Percentiles rank a stretch among this genome's conserved stretches.
Evolutionary conservation across 2,113 vertebrate species (phyloP).

Genomic region (Dendropsophus ebraccatus): DNA sequence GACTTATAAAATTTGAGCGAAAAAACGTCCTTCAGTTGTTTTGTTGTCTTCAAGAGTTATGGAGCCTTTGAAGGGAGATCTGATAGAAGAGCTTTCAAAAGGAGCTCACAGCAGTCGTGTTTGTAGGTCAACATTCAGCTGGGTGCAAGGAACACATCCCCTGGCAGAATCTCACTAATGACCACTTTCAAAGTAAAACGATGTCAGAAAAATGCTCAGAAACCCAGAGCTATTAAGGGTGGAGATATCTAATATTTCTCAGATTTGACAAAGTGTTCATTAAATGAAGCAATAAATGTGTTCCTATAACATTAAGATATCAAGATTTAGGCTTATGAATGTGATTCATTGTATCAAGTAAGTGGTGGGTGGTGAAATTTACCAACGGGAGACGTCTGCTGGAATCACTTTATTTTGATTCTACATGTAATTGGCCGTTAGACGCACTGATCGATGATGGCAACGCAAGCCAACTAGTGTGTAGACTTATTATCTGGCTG

Average conservation of each 20-base stretch:
- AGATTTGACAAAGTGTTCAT: slow-evolving; percentile 27
- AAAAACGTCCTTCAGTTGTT: slow-evolving; percentile 40
- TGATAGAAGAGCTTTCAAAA: slow-evolving; percentile 36
- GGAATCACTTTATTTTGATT: background rate
- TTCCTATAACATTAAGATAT: background rate
- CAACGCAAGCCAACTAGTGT: no score
- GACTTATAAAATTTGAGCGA: background rate
- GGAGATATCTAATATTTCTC: slow-evolving; percentile 20
- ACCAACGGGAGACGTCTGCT: background rate
- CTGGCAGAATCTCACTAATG: slow-evolving; percentile 49
- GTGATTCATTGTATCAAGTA: background rate
- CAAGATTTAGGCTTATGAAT: background rate
- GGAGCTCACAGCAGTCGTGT: slow-evolving; percentile 27
- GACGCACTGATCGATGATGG: no score
- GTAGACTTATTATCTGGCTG: no score
- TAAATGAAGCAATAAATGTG: slow-evolving; percentile 3
- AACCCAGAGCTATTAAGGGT: slow-evolving; percentile 1
- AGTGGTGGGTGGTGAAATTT: background rate
- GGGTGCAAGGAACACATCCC: slow-evolving; percentile 25
- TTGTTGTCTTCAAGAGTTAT: slow-evolving; percentile 33
- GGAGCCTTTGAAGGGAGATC: slow-evolving; percentile 39
- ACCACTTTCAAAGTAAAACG: slow-evolving; percentile 46
- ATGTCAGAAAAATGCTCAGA: slow-evolving; percentile 1
- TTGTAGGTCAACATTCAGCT: slow-evolving; percentile 39
- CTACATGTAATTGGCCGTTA: no score